Base-by-base conservation (phyloP, 64 coral and sea anemone species). In the Anthopleura sola region DNA sequence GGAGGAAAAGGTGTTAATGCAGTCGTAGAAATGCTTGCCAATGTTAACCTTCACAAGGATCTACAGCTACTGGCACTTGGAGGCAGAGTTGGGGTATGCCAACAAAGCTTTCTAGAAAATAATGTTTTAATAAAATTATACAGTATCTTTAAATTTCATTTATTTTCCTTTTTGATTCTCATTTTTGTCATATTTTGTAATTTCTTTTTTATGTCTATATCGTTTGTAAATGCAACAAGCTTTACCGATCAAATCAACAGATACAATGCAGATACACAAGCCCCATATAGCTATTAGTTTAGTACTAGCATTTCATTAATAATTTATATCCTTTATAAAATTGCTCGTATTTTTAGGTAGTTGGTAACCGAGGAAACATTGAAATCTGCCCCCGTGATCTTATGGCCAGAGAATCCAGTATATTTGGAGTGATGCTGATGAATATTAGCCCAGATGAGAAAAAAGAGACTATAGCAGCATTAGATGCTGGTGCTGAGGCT, bases 1-100 rank as follows among this genome's bases (percentile, higher is more conserved):
- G 89, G 46, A 60, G 87, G 93, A 29, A 57, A 21, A 40, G 97
- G 97, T 49, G 87, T 84, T 23, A 85, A 99, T 83, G 89, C 92
- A 39, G 90, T 99, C 87, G 68, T 95, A 19, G 97, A 99, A 57
- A 94, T 94, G 90, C 60, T 99, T 51, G 97, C 97, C 68, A 99
- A 92, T 87, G 80, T 88, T 18, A 99, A 83, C 68, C 78, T 99
- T 13, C 68, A 91, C 18, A 90, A 94, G 36, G 92, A 99, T 57
- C 87, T 99, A 8, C 79, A 90, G 28, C 90, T 99, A 49, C 83
- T 95, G 33, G 87, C 92, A 15, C 17, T 38, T 21, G 86, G 88
- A 36, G 97, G 97, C 2, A 88, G 92, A 37, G 92, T 99, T 84
- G 97, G 84, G 90, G 97, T 99, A 81, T 80, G 92, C 1, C 11